Evolutionary conservation across 2,888 invertebrate species (phyloP), one percentile per base, ranked within the genome.

Genomic region (Pandemis corylana): DNA sequence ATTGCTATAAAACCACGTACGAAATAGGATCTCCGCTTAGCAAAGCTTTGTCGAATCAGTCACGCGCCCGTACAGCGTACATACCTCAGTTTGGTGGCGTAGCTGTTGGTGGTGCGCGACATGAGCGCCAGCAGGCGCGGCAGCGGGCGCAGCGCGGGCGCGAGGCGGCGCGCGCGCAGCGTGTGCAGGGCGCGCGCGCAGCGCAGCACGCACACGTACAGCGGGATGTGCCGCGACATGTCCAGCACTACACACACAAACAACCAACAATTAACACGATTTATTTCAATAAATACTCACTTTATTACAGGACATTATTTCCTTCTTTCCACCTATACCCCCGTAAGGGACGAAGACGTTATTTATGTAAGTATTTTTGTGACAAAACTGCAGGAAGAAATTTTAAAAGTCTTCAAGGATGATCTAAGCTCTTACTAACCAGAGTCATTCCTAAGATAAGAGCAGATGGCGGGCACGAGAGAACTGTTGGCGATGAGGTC

Each of bases 191-290:
- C 97, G 78, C 98, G 96, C 77, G 98, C 95, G 78, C 98, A 92
- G 80, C 97, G 96, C 81, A 99, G 92, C 84, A 98, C 96, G 79
- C 98, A 97, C 88, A 97, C 96, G 93, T 99, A 99, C 82, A 99
- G 95, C 42, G 98, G 98, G 90, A 99, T 98, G 94, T 99, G 99
- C 20, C 98, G 96, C n/a, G 99, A 98, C 97, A 99, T 98, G 93
- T 99, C 99, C 89, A 99, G 93, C 80, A 99, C 99, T 95, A 88
- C n/a, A 15, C 15, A 53, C 15, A n/a, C 28, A 51, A n/a, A 51
- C 12, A 9, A 44, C 44, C 0, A 4, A 36, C 28, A 36, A 36
- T 36, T 36, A 36, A 36, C 4, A 4, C 28, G 0, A 36, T 36
- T 20, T 36, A 36, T 36, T 36, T 4, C 28, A 28, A 28, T 28